Base-by-base conservation (phyloP, 30 jellyfish, hydroid and myxozoan genomes). In the Morbakka virulenta region DNA sequence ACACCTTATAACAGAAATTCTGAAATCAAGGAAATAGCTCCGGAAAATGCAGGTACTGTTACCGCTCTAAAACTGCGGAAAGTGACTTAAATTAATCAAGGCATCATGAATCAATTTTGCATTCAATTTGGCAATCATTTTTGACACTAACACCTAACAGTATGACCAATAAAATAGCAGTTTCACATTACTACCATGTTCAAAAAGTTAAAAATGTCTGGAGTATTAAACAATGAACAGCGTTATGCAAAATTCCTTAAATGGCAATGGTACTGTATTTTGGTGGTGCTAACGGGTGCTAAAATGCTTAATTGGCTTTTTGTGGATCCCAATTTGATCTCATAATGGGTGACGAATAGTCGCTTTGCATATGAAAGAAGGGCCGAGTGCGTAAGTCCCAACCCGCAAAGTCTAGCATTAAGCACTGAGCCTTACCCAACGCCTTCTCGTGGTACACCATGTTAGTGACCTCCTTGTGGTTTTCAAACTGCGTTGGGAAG, bases 221-320 rank as follows among this genome's bases (percentile, higher is more conserved):
- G 53, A 53, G 24, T 69, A 80, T 51, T 4, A 50, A 3, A n/a
- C n/a, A 26, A 68, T 80, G 36, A 80, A 80, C 74, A 47, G 51
- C 11, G 57, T 82, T 51, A 80, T 80, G 80, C 62, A 64, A 24
- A 62, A 35, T 1, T 77, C 88, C 9, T 28, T 80, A 50, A 69
- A 69, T 68, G 79, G 92, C 2, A 80, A 50, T 51, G 85, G 79
- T 6, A 80, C 92, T 32, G 92, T 79, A 20, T 22, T n/a, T n/a
- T n/a, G n/a, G n/a, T n/a, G n/a, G n/a, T n/a, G n/a, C n/a, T n/a
- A n/a, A n/a, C n/a, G n/a, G n/a, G n/a, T n/a, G n/a, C n/a, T n/a
- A n/a, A n/a, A n/a, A n/a, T n/a, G n/a, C n/a, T n/a, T n/a, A n/a
- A n/a, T n/a, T n/a, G n/a, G n/a, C n/a, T n/a, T n/a, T n/a, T n/a